Evolutionary conservation across 35 echinoderm and acorn worm genomes (phyloP), one percentile per base, ranked within the genome.

Genomic region (Heliocidaris tuberculata): DNA sequence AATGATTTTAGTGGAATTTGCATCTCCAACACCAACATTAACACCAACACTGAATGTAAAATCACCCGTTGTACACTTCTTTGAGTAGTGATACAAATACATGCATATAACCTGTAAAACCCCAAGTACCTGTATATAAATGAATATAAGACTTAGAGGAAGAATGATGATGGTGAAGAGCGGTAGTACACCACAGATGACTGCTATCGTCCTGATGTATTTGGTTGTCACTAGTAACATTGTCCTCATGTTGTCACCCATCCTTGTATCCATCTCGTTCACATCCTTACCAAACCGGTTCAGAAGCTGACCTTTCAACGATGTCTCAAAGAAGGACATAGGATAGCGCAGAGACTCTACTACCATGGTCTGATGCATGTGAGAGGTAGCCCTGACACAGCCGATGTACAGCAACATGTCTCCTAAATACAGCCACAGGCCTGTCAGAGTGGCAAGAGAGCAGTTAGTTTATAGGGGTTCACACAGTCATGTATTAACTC

Each of bases 251-350:
- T 93, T 93, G 6, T 52, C 13, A 13, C 91, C 91, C 91, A 93
- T 93, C 91, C 3, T 13, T 8, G 86, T 85, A 85, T 97, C 97
- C 29, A 95, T 94, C 2, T 87, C 30, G 88, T 97, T 90, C 17
- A 96, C 94, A 65, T 97, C 97, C 95, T 98, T 98, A 93, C 96
- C 93, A 90, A 98, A 98, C 13, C 97, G 94, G 78, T 98, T 98
- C 85, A 98, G 85, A 60, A 98, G 94, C 70, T 96, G 96, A 6
- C 97, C 97, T 42, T 54, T 93, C 2, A 96, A 96, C n/a, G 97
- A 95, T n/a, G 95, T 95, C 88, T 98, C 97, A 90, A 96, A 98
- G 71, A 98, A 96, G 9, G 21, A 48, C 97, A 98, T 96, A 27
- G 97, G 96, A 87, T 78, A 96, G 50, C 13, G 95, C 11, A 98